Evolutionary conservation across 2,797 vertebrate genomes (phyloP).

Genomic region (Melanitta fusca): DNA sequence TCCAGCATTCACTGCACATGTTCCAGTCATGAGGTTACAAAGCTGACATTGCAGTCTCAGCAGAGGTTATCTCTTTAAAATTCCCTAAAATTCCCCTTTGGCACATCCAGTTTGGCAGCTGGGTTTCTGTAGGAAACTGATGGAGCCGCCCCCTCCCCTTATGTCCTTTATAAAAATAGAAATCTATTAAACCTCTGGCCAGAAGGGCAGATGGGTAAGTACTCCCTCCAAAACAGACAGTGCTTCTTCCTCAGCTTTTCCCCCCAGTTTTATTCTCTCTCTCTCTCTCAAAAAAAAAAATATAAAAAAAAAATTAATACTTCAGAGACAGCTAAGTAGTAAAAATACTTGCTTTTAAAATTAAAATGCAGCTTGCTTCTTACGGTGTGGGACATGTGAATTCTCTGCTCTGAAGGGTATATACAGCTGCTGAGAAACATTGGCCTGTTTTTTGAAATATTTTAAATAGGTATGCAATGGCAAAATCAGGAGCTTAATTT

Average conservation of each 20-base stretch:
- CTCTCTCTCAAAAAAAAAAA: too few relatives aligned
- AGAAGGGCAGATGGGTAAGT: constrained; percentile 65
- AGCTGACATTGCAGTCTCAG: constrained; percentile 80
- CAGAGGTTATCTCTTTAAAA: constrained; percentile 81
- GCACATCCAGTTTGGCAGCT: constrained; percentile 78
- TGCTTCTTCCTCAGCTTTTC: constrained; percentile 27
- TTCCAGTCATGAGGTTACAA: constrained; percentile 70
- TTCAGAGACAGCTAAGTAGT: not conserved
- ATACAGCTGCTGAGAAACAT: not conserved
- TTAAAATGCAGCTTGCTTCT: not conserved
- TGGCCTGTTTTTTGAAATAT: constrained; percentile 15
- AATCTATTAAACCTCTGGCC: constrained; percentile 72
- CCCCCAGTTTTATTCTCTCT: not conserved
- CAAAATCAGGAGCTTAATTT: constrained; percentile 30
- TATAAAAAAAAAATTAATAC: not conserved
- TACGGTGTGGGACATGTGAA: not conserved
- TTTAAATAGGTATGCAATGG: not conserved
- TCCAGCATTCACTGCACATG: constrained; percentile 72
- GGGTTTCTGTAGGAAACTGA: constrained; percentile 73
- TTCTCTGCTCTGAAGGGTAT: not conserved
- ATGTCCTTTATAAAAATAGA: constrained; percentile 72
- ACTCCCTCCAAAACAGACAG: constrained; percentile 23
- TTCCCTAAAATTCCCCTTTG: constrained; percentile 80
- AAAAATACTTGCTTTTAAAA: not conserved
- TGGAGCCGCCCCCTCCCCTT: constrained; percentile 60